phyloP scores from a whole-genome alignment of 2,797 vertebrate species.

The Lagocephalus sceleratus region DNA sequence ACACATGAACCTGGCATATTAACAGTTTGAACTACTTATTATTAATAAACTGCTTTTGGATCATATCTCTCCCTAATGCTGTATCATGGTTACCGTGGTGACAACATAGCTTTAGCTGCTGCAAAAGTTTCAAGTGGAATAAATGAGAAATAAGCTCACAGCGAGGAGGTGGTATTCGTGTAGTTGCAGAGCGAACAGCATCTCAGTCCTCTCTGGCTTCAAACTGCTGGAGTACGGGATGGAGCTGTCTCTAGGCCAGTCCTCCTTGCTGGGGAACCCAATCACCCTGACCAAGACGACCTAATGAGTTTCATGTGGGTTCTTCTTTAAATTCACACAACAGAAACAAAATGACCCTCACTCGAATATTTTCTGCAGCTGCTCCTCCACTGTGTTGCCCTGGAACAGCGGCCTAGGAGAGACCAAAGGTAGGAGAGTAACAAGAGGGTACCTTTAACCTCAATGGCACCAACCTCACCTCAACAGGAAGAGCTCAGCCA shows the following conservation, averaged over 20 bases:
- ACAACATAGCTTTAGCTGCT: no score
- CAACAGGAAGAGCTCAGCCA: constrained; percentile 77
- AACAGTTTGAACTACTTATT: no score
- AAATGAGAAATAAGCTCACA: constrained; percentile 58
- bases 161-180: constrained; percentile 69
- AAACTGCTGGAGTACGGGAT: constrained; percentile 60
- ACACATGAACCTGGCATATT: no score
- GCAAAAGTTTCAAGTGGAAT: no score
- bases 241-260: constrained; percentile 75
- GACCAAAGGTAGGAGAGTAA: background rate
- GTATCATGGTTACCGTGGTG: no score
- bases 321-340: no score
- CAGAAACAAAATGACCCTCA: constrained; percentile 59
- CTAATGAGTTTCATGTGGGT: no score
- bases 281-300: constrained; percentile 56
- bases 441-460: background rate
- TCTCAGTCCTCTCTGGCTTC: constrained; percentile 39
- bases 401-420: constrained; percentile 71
- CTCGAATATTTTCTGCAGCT: constrained; percentile 80
- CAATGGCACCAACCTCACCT: constrained; percentile 57
- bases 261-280: constrained; percentile 70
- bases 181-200: constrained; percentile 56
- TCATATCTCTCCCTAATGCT: background rate
- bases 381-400: constrained; percentile 71
- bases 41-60: background rate